Evolutionary conservation across 1,140 invertebrate species (phyloP).

Genomic region (Brachionus koreanus): DNA sequence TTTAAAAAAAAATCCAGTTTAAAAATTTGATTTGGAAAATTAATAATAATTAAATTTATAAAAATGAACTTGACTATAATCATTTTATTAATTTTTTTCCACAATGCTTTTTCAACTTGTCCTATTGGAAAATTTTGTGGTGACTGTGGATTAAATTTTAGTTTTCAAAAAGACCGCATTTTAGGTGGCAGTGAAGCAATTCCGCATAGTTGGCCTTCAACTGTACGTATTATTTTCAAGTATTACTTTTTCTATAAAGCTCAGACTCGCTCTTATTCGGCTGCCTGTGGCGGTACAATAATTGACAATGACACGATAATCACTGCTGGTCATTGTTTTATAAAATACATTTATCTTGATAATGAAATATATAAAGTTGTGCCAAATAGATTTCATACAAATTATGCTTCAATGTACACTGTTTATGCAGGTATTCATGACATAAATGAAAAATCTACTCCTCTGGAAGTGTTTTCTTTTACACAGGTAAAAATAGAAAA

Average conservation of each 20-base stretch:
- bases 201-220: constrained; percentile 45
- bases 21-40: background rate
- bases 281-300: background rate
- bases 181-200: constrained; percentile 38
- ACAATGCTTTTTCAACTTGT: background rate
- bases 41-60: background rate
- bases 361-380: background rate
- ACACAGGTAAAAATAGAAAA: background rate
- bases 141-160: background rate
- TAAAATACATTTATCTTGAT: background rate
- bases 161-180: background rate
- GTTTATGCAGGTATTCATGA: background rate
- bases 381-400: background rate
- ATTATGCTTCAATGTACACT: background rate
- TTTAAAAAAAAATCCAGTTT: background rate
- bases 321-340: background rate
- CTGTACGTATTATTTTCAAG: background rate
- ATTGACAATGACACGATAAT: constrained; percentile 12
- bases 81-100: background rate
- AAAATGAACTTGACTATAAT: background rate
- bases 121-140: constrained; percentile 10
- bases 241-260: background rate
- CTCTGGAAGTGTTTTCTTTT: background rate
- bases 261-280: background rate
- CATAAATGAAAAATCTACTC: background rate